phyloP scores from a whole-genome alignment of 2,113 vertebrate species.

The Brachypodius melanocephalos region DNA sequence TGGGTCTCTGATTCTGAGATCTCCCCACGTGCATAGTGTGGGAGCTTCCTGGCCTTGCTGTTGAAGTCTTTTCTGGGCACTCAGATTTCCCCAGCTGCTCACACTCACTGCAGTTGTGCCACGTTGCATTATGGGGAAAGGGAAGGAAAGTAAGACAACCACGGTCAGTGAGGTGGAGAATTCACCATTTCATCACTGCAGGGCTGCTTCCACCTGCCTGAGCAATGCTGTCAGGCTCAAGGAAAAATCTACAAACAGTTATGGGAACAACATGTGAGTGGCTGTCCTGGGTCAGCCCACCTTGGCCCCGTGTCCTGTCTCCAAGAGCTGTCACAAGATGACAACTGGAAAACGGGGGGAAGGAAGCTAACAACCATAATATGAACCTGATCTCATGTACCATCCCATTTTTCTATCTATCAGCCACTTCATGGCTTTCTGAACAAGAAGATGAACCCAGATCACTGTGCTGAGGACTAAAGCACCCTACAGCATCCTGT shows the following conservation, averaged over 20 bases:
- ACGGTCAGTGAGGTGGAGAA: neutral
- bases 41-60: neutral
- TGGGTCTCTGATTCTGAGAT: neutral
- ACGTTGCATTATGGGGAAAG: rapidly evolving
- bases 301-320: neutral
- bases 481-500: neutral
- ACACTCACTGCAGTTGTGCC: neutral
- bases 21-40: rapidly evolving
- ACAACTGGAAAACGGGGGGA: neutral
- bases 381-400: neutral
- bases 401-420: neutral
- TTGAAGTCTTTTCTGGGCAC: neutral
- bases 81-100: neutral
- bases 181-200: neutral
- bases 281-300: neutral
- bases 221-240: neutral
- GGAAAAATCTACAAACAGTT: neutral
- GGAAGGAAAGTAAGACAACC: neutral
- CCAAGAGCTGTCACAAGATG: neutral
- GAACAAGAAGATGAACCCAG: neutral
- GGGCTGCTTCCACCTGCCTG: neutral
- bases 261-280: neutral
- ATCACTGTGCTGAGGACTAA: neutral
- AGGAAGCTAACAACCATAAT: neutral
- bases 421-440: neutral